These are phyloP conservation scores for Diplosoma virens DNA, from an alignment of 23 tunicate genomes.

Conservation along the genomic window DNA sequence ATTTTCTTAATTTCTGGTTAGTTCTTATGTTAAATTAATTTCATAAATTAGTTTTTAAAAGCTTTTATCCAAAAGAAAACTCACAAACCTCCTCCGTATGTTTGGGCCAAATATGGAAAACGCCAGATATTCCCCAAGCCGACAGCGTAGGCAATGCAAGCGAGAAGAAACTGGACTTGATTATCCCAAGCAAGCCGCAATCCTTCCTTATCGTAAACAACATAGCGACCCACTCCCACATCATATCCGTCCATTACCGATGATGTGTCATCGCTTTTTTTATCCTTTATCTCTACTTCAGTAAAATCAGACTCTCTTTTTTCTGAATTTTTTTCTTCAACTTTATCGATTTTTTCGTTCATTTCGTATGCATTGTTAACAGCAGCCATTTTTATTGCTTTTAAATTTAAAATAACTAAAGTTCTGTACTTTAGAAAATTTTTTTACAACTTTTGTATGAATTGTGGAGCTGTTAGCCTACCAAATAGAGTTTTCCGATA, in stretches of 20 bases:
- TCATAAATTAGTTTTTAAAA: too few relatives aligned
- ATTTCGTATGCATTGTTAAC: background rate
- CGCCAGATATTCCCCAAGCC: constrained; percentile 99
- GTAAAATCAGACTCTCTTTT: too few relatives aligned
- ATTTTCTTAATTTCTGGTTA: too few relatives aligned
- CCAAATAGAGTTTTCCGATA: too few relatives aligned
- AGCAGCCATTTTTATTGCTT: constrained; percentile 4
- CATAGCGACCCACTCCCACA: constrained; percentile 71
- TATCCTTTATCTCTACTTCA: background rate
- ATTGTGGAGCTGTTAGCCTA: too few relatives aligned
- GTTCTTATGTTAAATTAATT: too few relatives aligned
- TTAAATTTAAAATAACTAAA: too few relatives aligned
- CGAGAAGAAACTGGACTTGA: constrained; percentile 91
- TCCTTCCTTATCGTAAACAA: constrained; percentile 30
- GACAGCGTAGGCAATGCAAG: constrained; percentile 98
- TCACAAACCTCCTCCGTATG: constrained; percentile 91
- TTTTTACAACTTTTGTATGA: too few relatives aligned
- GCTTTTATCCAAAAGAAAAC: background rate
- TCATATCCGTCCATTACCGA: constrained; percentile 40
- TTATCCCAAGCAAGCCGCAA: constrained; percentile 96
- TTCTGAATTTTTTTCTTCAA: too few relatives aligned
- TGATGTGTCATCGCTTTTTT: background rate
- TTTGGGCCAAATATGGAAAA: constrained; percentile 98
- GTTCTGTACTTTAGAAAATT: too few relatives aligned
- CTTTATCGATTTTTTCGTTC: too few relatives aligned